A percentile compares a stretch with the other conserved stretches of the same genome.
Evolutionary conservation across 2,113 vertebrate genomes (phyloP).

Genomic region (Heterotis niloticus): DNA sequence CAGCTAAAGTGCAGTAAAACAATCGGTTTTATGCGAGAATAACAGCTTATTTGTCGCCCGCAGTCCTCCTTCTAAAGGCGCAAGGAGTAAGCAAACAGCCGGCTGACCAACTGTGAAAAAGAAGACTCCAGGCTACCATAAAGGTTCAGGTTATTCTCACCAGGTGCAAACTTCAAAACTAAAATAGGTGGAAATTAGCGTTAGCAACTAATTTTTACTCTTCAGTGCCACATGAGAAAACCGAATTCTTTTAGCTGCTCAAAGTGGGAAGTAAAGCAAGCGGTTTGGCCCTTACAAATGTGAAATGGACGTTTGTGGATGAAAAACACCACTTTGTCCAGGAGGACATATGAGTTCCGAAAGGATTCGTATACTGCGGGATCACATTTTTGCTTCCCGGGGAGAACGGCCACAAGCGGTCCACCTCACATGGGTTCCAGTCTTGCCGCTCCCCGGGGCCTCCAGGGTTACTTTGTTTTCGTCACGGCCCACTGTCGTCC

Average conservation of each 20-base stretch:
- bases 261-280: neutral
- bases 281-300: slow-evolving; percentile 30
- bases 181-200: neutral
- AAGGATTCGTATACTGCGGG: slow-evolving; percentile 51
- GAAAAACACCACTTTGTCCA: slow-evolving; percentile 22
- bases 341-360: slow-evolving; percentile 41
- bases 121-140: neutral
- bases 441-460: slow-evolving; percentile 52
- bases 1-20: no score
- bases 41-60: no score
- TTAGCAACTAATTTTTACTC: no score
- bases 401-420: slow-evolving; percentile 64
- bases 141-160: slow-evolving; percentile 9
- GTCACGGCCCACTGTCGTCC: slow-evolving; percentile 70
- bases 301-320: slow-evolving; percentile 18
- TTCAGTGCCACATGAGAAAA: no score
- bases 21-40: no score
- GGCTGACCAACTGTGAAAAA: no score
- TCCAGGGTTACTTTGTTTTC: slow-evolving; percentile 69
- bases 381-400: slow-evolving; percentile 59
- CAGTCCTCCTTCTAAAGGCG: no score
- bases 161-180: neutral
- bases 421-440: slow-evolving; percentile 56
- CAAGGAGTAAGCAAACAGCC: no score
- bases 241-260: no score